Evolutionary conservation across 1,140 invertebrate genomes (phyloP), one percentile per base, ranked within the genome.

Genomic region (Megalopta genalis): DNA sequence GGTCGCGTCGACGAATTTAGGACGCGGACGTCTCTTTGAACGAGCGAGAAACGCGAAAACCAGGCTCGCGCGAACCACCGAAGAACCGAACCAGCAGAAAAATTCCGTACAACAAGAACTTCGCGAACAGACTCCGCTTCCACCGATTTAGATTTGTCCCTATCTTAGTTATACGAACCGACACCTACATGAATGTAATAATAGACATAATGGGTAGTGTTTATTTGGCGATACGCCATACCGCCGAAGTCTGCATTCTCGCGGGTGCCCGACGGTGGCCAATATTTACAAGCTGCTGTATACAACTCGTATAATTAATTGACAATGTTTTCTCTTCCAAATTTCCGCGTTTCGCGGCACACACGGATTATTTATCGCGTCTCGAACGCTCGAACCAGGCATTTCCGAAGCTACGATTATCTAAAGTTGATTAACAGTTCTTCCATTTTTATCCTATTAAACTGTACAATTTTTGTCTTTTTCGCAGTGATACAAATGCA

Each of bases 121-220:
- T 62, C 23, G 60, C 64, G 64, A 66, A 27, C 63, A 32, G 25
- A 59, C 32, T 32, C 1, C 27, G 59, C 57, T 78, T 52, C 64
- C 69, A 72, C 76, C 52, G 63, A 72, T 79, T 79, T 74, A 67
- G 77, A 79, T 74, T 52, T 79, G 70, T 79, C 42, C 76, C 77
- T 74, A 79, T 74, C 70, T 57, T 54, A 39, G 64, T 74, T 79
- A 74, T 79, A 73, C 77, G 66, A 73, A 79, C 70, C 54, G 54
- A 79, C 71, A 79, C 71, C 77, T 79, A 79, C 77, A 79, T 79
- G 77, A 73, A 79, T 73, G 60, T 79, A 79, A 79, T 79, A 79
- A 79, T 79, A 79, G 77, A 79, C 71, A 79, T 79, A 79, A 79
- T 79, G 77, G 71, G 70, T 79, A 79, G 70, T 79, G 71, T 79